These are phyloP conservation scores for Perccottus glenii DNA, from an alignment of 2,113 vertebrate species.

Conservation along the genomic window DNA sequence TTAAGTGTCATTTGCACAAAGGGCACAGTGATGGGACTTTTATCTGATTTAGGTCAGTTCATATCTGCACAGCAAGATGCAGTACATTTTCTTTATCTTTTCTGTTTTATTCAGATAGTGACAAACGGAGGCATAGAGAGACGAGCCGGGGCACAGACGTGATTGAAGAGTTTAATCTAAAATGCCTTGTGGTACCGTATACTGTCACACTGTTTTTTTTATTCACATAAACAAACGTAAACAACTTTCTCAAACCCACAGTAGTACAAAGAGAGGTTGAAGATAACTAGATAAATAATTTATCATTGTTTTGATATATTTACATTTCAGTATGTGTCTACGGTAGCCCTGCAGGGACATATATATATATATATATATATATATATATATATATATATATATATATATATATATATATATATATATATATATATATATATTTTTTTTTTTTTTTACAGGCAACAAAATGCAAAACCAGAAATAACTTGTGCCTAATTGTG, in stretches of 20 bases:
- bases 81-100: not conserved
- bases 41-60: slow-evolving; percentile 3
- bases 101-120: not conserved
- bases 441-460: too few species aligned
- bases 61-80: not conserved
- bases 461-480: too few species aligned
- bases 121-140: not conserved
- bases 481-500: too few species aligned
- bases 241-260: not conserved
- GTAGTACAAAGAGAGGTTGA: not conserved
- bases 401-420: too few species aligned
- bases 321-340: too few species aligned
- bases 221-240: not conserved
- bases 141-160: not conserved
- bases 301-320: not conserved
- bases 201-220: not conserved
- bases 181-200: not conserved
- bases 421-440: too few species aligned
- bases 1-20: not conserved
- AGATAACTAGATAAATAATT: not conserved
- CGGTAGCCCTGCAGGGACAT: too few species aligned
- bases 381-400: too few species aligned
- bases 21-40: not conserved
- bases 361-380: too few species aligned
- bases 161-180: not conserved